Conservation (phyloP, 92 coral and sea anemone genomes). For the Blastomussa wellsi region DNA sequence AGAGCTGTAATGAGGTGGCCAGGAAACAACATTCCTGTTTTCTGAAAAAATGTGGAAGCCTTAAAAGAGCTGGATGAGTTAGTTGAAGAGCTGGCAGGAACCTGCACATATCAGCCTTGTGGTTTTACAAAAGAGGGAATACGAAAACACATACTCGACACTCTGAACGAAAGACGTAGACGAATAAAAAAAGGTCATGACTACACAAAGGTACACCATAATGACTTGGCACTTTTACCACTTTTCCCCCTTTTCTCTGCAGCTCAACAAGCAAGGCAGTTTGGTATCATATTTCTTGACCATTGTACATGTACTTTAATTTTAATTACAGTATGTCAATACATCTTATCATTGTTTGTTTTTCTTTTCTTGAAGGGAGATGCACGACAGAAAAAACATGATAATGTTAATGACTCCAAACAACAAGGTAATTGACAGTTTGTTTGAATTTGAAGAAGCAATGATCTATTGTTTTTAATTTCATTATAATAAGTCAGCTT, state of each 20-base stretch:
- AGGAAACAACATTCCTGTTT: constrained; percentile 32
- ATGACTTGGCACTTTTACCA: background rate
- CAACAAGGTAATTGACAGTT: no score
- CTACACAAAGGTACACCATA: background rate
- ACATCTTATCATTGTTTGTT: background rate
- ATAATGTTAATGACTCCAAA: no score
- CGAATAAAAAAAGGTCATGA: constrained; percentile 4
- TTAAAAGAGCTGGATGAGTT: constrained; percentile 21
- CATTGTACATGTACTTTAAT: background rate
- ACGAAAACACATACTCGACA: constrained; percentile 30
- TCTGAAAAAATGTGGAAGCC: constrained; percentile 21
- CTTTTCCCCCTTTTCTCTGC: background rate
- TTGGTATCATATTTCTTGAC: background rate
- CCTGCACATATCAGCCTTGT: constrained; percentile 26
- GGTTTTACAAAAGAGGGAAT: constrained; percentile 37
- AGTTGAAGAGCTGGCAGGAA: constrained; percentile 29
- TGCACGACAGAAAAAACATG: no score
- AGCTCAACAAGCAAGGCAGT: background rate
- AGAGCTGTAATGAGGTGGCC: constrained; percentile 21
- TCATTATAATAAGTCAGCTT: no score
- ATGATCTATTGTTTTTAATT: no score
- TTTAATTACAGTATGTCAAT: background rate
- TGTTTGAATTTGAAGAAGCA: no score
- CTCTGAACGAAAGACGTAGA: background rate
- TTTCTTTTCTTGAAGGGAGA: background rate